Evolutionary conservation across 2,797 vertebrate species (phyloP).

Genomic region (Diglossa cyanea): DNA sequence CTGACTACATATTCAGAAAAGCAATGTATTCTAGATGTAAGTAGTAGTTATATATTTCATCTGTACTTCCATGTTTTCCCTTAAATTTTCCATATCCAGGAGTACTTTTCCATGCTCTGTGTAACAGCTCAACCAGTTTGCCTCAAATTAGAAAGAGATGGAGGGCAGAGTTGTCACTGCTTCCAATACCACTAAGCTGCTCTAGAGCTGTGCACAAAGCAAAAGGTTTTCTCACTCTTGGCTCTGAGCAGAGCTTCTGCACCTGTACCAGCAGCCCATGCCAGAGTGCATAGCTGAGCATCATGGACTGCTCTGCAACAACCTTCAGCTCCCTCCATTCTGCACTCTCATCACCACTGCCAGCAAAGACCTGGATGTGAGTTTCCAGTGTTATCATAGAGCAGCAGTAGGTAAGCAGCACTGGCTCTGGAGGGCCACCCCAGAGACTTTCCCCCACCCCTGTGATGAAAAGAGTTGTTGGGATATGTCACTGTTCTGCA

Average conservation of each 20-base stretch:
- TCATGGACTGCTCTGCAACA: not conserved
- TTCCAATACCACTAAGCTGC: not conserved
- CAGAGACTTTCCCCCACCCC: not conserved
- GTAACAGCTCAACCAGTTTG: not conserved
- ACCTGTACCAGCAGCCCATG: not conserved
- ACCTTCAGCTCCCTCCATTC: not conserved
- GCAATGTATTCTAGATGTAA: not conserved
- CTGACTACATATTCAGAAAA: not conserved
- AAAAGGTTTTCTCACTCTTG: not conserved
- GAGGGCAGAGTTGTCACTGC: not conserved
- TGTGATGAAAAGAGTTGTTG: rapidly evolving
- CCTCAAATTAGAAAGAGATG: not conserved
- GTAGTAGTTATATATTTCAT: not conserved
- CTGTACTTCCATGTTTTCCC: not conserved
- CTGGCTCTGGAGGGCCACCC: not conserved
- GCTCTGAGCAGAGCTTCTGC: not conserved
- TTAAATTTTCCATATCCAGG: not conserved
- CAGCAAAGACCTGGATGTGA: not conserved
- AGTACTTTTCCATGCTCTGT: not conserved
- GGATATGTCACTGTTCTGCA: not conserved
- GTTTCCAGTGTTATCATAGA: not conserved
- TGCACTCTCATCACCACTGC: rapidly evolving
- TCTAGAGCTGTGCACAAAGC: not conserved
- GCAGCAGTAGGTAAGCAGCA: not conserved
- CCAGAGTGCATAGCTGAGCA: not conserved